Percentiles rank a stretch among this genome's conserved stretches.
phyloP scores from a whole-genome alignment of 2,797 vertebrate species.

The Sylvia borin region DNA sequence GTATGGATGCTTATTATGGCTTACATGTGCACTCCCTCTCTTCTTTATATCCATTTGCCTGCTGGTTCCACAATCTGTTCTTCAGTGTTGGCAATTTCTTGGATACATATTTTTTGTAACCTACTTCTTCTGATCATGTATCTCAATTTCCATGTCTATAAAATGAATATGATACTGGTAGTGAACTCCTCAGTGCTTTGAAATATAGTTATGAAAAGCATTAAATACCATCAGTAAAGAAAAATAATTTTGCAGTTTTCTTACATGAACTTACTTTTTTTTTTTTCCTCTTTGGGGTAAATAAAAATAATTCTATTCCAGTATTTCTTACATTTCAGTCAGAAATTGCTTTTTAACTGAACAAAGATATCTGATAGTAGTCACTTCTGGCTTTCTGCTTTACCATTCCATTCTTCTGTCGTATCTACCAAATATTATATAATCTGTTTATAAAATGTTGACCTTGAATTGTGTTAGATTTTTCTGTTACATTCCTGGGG shows the following conservation, averaged over 20 bases:
- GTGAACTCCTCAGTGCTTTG: not conserved
- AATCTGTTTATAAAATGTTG: not conserved
- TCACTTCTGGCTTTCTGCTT: not conserved
- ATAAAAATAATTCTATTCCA: not conserved
- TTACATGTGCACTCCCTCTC: not conserved
- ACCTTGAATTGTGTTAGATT: not conserved
- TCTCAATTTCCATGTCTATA: not conserved
- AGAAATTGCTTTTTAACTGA: not conserved
- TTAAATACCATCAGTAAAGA: not conserved
- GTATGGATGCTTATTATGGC: not conserved
- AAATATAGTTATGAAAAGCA: not conserved
- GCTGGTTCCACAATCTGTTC: conserved; percentile 35
- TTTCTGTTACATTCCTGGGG: not conserved
- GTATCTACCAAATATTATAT: not conserved
- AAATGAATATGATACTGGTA: not conserved
- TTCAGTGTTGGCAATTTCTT: conserved; percentile 6
- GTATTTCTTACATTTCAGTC: not conserved
- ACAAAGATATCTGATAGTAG: not conserved
- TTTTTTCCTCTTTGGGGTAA: not conserved
- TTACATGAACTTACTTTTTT: not conserved
- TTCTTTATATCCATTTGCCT: conserved; percentile 34
- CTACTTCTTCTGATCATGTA: not conserved
- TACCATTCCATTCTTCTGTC: not conserved
- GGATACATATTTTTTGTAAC: not conserved
- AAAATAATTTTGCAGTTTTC: not conserved